These are phyloP conservation scores for Cheilosia grossa DNA, from an alignment of 2,888 invertebrate genomes.

Conservation along the genomic window DNA sequence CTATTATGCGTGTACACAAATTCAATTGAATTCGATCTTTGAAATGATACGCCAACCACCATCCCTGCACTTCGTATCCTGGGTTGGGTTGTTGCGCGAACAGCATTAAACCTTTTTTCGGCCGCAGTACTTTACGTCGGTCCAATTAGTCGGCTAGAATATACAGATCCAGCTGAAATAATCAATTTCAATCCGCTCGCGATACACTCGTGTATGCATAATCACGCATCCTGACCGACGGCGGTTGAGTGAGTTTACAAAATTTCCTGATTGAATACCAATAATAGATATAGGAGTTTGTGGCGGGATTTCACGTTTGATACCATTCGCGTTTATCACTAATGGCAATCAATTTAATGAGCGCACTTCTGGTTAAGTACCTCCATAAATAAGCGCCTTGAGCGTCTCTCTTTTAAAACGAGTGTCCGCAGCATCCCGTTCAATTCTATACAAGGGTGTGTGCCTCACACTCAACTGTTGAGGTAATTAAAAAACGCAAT, in stretches of 20 bases:
- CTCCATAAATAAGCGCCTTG: constrained; percentile 31
- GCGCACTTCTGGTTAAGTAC: constrained; percentile 44
- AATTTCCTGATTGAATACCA: constrained; percentile 58
- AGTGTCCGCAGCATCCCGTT: constrained; percentile 18
- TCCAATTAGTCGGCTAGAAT: constrained; percentile 20
- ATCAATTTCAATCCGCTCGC: constrained; percentile 22
- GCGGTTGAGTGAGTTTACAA: constrained; percentile 36
- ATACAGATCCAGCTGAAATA: constrained; percentile 8
- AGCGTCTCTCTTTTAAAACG: background rate
- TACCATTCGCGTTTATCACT: background rate
- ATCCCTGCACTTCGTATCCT: background rate
- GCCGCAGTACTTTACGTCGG: constrained; percentile 20
- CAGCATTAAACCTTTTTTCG: constrained; percentile 23
- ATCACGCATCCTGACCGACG: background rate
- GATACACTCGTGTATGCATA: background rate
- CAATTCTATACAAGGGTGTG: constrained; percentile 25
- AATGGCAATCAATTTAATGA: constrained; percentile 67
- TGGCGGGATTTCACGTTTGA: constrained; percentile 15
- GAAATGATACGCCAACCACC: background rate
- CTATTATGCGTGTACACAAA: background rate
- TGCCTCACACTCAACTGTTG: constrained; percentile 40
- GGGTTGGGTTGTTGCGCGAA: background rate
- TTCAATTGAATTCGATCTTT: constrained; percentile 7
- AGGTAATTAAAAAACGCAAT: constrained; percentile 74
- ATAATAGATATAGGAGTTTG: constrained; percentile 13